phyloP scores from a whole-genome alignment of 1,140 invertebrate genomes.

The Oscheius sp. region DNA sequence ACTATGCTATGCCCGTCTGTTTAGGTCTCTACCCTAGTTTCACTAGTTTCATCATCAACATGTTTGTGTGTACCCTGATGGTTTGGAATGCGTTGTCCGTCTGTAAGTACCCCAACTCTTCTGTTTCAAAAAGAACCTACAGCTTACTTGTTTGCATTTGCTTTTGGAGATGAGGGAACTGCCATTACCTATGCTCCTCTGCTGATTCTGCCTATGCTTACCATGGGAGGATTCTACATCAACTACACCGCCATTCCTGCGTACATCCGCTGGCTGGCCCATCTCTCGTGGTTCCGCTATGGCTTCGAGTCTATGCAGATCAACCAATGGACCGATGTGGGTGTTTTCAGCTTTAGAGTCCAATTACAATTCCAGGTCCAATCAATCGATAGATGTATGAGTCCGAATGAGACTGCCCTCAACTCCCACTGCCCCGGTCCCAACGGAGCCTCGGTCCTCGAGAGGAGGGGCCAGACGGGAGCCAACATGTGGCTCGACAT shows the following conservation, averaged over 20 bases:
- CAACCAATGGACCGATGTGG: constrained; percentile 78
- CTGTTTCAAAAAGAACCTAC: constrained; percentile 30
- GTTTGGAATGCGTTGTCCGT: constrained; percentile 45
- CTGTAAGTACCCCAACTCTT: constrained; percentile 21
- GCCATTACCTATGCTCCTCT: constrained; percentile 85
- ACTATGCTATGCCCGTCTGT: background rate
- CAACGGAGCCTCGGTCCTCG: background rate
- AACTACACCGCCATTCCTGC: constrained; percentile 79
- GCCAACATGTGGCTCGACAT: background rate
- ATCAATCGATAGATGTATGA: background rate
- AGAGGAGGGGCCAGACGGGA: background rate
- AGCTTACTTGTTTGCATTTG: constrained; percentile 86
- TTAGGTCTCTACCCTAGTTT: constrained; percentile 20
- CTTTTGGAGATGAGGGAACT: constrained; percentile 76
- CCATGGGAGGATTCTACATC: constrained; percentile 92
- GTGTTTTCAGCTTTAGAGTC: background rate
- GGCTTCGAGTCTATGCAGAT: constrained; percentile 84
- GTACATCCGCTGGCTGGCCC: constrained; percentile 84
- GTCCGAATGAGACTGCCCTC: background rate
- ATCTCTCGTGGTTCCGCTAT: constrained; percentile 90
- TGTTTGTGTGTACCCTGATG: constrained; percentile 38
- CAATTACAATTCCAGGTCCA: background rate
- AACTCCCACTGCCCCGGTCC: background rate
- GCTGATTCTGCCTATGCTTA: constrained; percentile 81
- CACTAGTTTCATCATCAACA: constrained; percentile 41